These are phyloP conservation scores for Thysanoteuthis rhombus DNA, from an alignment of 2,888 invertebrate species.

Conservation along the genomic window DNA sequence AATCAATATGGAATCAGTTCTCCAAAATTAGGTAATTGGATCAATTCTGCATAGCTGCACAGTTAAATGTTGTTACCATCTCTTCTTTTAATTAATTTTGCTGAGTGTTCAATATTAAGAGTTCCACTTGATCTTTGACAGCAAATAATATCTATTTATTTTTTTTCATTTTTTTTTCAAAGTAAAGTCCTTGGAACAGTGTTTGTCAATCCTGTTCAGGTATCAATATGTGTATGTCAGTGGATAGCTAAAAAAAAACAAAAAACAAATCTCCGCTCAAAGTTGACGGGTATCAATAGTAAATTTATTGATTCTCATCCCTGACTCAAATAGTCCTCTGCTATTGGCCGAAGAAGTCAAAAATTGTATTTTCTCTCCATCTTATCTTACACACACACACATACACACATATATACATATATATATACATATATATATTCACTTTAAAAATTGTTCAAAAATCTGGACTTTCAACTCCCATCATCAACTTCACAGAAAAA, in stretches of 20 bases:
- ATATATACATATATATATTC: no score
- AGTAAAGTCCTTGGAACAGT: neutral
- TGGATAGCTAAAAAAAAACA: neutral
- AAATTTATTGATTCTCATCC: no score
- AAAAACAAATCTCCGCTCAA: neutral
- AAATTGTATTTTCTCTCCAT: no score
- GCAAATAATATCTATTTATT: neutral
- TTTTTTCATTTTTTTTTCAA: neutral
- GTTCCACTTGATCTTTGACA: neutral
- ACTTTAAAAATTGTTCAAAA: no score
- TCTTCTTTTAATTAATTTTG: neutral
- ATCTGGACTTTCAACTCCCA: no score
- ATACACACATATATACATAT: no score
- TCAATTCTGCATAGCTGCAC: neutral
- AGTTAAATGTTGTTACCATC: neutral
- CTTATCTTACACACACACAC: no score
- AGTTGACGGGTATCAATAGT: neutral
- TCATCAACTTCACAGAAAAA: no score
- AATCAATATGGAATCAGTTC: neutral
- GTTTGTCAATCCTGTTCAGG: neutral
- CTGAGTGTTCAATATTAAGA: neutral
- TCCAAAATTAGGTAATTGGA: neutral
- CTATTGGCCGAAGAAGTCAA: no score
- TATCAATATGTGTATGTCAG: neutral
- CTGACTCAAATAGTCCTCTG: no score